Evolutionary conservation across 2,888 invertebrate genomes (phyloP).

Genomic region (Dioctria rufipes): DNA sequence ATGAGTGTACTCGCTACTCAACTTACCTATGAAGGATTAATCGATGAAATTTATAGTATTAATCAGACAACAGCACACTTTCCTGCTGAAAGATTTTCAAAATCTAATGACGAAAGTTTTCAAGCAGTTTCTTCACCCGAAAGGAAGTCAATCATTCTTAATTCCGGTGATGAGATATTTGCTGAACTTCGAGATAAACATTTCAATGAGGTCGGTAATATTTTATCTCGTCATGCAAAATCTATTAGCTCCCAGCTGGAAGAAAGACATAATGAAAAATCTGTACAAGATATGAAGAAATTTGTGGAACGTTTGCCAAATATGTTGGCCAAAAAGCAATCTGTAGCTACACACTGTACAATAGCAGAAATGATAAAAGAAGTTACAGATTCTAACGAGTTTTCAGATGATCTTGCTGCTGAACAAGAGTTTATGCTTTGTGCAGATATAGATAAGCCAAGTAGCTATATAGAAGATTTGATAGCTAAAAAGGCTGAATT

Average conservation of each 20-base stretch:
- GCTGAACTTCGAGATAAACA: slow-evolving; percentile 93
- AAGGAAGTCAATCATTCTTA: slow-evolving; percentile 84
- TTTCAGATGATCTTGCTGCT: slow-evolving; percentile 83
- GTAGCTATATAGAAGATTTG: slow-evolving; percentile 91
- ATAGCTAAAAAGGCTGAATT: slow-evolving; percentile 89
- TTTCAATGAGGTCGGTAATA: slow-evolving; percentile 90
- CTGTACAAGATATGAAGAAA: slow-evolving; percentile 95
- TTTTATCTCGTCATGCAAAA: slow-evolving; percentile 89
- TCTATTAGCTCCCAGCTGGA: slow-evolving; percentile 88
- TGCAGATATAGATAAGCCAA: slow-evolving; percentile 90
- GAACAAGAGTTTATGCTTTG: slow-evolving; percentile 96
- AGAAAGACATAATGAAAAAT: slow-evolving; percentile 87
- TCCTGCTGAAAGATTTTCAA: slow-evolving; percentile 87
- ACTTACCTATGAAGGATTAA: slow-evolving; percentile 96
- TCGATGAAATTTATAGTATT: slow-evolving; percentile 95
- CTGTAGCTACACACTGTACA: slow-evolving; percentile 89
- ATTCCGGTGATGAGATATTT: slow-evolving; percentile 91
- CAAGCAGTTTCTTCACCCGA: slow-evolving; percentile 71
- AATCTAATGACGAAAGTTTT: slow-evolving; percentile 74
- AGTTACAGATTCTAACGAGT: slow-evolving; percentile 80
- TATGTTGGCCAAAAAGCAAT: slow-evolving; percentile 88
- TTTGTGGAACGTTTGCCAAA: slow-evolving; percentile 92
- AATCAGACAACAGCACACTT: slow-evolving; percentile 85
- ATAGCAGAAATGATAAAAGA: slow-evolving; percentile 96
- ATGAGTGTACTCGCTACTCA: slow-evolving; percentile 94